Evolutionary conservation across 2,113 vertebrate species (phyloP).

Genomic region (Pelodiscus sinensis): DNA sequence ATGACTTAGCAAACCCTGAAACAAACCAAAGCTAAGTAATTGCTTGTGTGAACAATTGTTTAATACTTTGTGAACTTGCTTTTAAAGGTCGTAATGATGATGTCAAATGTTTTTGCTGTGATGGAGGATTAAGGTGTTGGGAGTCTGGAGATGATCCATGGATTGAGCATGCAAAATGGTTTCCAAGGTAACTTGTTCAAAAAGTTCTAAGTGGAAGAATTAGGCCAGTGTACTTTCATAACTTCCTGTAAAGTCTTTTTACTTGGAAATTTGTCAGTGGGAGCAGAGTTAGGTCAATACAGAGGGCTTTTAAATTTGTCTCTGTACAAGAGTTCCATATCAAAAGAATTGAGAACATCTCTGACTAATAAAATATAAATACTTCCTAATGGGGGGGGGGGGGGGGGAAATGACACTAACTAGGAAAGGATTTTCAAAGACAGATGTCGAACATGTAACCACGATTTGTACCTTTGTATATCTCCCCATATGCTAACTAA

Average conservation of each 20-base stretch:
- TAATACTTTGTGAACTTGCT: neutral
- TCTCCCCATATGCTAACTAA: neutral
- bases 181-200: conserved; percentile 87
- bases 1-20: too few relatives aligned
- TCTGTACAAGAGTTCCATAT: neutral
- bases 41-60: neutral
- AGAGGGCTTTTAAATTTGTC: neutral
- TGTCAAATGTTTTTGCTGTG: conserved; percentile 97
- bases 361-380: too few relatives aligned
- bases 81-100: conserved; percentile 92
- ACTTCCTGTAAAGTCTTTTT: neutral
- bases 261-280: neutral
- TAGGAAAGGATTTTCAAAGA: neutral
- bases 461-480: neutral
- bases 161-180: conserved; percentile 99
- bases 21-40: too few relatives aligned
- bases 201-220: neutral
- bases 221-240: neutral
- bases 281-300: neutral
- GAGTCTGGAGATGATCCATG: conserved; percentile 97
- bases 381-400: neutral
- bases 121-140: conserved; percentile 96
- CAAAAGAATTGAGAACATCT: neutral
- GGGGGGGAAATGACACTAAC: neutral
- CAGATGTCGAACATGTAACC: neutral